Percentiles rank a stretch among this genome's conserved stretches.
Conservation (phyloP, 2,888 invertebrate species). For the Lasioglossum morio region DNA sequence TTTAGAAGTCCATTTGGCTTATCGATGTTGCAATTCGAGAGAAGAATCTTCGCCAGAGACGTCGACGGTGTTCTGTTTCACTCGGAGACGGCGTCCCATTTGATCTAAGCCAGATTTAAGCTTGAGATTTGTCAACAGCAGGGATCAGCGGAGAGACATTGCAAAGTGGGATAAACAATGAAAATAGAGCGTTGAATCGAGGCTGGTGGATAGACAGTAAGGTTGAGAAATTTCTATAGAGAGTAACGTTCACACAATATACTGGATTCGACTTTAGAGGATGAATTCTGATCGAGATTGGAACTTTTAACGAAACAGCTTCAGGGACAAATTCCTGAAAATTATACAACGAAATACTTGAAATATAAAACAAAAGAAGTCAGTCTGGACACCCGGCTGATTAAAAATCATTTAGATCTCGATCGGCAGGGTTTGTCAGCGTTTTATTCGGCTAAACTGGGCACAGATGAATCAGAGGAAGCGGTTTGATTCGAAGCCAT, state of each 20-base stretch:
- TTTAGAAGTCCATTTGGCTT: neutral
- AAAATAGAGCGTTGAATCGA: neutral
- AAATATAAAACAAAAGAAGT: neutral
- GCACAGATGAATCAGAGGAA: conserved; percentile 29
- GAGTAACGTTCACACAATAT: neutral
- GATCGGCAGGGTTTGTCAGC: neutral
- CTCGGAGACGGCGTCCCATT: neutral
- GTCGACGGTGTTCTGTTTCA: neutral
- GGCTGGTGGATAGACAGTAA: neutral
- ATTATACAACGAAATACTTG: neutral
- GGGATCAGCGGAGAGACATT: neutral
- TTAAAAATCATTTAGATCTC: neutral
- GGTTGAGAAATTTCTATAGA: neutral
- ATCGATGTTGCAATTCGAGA: no score
- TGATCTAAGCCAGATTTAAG: neutral
- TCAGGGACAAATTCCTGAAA: no score
- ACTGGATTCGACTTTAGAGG: neutral
- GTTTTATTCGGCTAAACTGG: conserved; percentile 29
- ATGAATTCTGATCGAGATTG: no score
- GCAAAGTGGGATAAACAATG: neutral
- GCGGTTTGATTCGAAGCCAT: conserved; percentile 26
- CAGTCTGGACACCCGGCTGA: neutral
- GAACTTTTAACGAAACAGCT: no score
- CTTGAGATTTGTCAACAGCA: neutral
- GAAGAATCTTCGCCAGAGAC: neutral